Base-by-base conservation (phyloP, 2,888 invertebrate genomes). In the Drosophila acutilabella region DNA sequence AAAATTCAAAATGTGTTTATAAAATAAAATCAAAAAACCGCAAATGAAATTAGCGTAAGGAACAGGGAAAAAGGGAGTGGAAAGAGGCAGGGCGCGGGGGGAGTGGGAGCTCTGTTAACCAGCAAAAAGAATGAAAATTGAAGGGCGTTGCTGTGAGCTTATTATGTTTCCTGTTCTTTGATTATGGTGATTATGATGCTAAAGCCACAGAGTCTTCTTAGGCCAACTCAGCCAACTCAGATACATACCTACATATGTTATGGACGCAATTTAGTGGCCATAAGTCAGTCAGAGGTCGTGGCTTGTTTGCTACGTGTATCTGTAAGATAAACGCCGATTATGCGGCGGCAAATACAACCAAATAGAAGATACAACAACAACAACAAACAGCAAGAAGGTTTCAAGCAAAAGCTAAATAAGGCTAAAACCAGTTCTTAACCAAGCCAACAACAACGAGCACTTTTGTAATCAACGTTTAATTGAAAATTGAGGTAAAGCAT, bases 11-110 rank as follows among this genome's bases (percentile, higher is more conserved):
- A 74, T 71, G 45, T 65, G 51, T 59, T 76, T 54, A 52, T 66
- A 50, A 71, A 76, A 69, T 61, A 73, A 78, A 83, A 87, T 67
- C 61, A 54, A 68, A 85, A 87, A 30, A 81, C 88, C 89, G 61
- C 89, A 87, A 87, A 83, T 80, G 75, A 87, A 84, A 87, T 87
- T 88, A 74, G 72, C 75, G 60, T 68, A 60, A 61, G 71, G 54
- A 23, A 20, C 0, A 23, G 40, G 36, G 10, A 18, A 16, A 16
- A 16, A 40, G 10, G 47, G 20, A 6, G 6, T 16, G 33, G 33
- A 8, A 8, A 18, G n/a, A 8, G 10, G 8, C 0, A 23, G 6
- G 5, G 23, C 6, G 1, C 0, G 6, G 23, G 33, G 16, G 6
- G 53, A 11, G 23, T 4, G 16, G 7, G 11, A 30, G 36, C 51